Evolutionary conservation across 2,113 vertebrate species (phyloP).

Genomic region (Holacanthus passer): DNA sequence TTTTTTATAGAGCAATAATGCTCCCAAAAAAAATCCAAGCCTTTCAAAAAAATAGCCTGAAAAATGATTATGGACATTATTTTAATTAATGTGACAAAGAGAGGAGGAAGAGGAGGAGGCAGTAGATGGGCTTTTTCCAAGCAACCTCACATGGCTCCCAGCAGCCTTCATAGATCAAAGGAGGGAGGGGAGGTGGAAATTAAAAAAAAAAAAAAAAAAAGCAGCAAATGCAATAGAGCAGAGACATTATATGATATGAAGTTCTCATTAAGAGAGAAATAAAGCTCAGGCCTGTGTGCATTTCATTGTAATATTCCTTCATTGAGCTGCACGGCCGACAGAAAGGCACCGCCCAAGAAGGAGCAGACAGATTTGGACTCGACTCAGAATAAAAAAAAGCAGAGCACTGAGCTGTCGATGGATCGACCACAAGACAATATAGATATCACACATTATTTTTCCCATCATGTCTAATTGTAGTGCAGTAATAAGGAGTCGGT

Average conservation of each 20-base stretch:
- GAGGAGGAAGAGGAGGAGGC: constrained; percentile 7
- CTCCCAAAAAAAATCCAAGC: background rate
- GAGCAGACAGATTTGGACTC: constrained; percentile 60
- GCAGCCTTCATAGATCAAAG: constrained; percentile 52
- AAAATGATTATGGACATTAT: constrained; percentile 29
- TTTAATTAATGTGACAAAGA: constrained; percentile 61
- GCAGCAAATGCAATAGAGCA: constrained; percentile 48
- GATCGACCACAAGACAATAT: constrained; percentile 4
- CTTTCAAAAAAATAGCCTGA: background rate
- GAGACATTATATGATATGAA: constrained; percentile 30
- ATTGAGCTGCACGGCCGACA: constrained; percentile 50
- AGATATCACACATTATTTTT: background rate
- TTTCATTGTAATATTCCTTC: constrained; percentile 58
- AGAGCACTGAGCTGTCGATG: background rate
- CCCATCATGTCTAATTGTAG: background rate
- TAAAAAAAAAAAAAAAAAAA: background rate
- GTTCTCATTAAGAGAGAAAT: constrained; percentile 27
- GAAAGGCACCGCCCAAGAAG: constrained; percentile 86
- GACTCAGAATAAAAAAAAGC: constrained; percentile 6
- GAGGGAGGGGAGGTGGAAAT: constrained; percentile 32
- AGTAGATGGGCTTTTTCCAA: constrained; percentile 58
- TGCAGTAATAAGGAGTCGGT: background rate
- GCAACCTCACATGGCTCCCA: constrained; percentile 71
- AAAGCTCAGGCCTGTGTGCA: constrained; percentile 49
- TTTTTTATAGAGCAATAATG: constrained; percentile 11